phyloP scores from a whole-genome alignment of 2,888 invertebrate genomes.

The Tyria jacobaeae region DNA sequence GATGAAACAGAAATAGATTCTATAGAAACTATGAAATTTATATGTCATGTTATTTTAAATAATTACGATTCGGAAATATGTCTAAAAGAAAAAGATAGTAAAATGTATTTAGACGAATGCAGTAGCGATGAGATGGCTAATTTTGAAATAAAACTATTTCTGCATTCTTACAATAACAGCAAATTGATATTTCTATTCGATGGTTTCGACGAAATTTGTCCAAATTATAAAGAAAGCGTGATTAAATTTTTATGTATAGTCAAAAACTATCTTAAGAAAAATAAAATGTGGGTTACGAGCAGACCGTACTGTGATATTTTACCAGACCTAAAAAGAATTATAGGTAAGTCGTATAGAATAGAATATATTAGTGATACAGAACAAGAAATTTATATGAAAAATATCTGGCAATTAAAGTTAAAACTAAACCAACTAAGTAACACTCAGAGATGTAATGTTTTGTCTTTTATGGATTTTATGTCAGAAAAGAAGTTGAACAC shows the following conservation, averaged over 20 bases:
- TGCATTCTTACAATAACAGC: constrained; percentile 28
- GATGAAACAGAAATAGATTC: constrained; percentile 2
- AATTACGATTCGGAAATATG: neutral
- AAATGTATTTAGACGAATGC: constrained; percentile 8
- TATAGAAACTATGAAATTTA: constrained; percentile 11
- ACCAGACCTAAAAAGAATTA: constrained; percentile 14
- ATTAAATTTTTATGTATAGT: constrained; percentile 19
- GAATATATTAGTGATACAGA: constrained; percentile 21
- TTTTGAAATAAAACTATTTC: constrained; percentile 27
- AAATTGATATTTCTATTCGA: constrained; percentile 40
- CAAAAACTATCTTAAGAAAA: constrained; percentile 5
- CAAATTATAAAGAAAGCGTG: constrained; percentile 29
- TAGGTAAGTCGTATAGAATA: constrained; percentile 16
- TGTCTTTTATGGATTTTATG: constrained; percentile 26
- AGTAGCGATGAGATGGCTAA: neutral
- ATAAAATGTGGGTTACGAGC: constrained; percentile 39
- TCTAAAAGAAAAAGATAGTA: constrained; percentile 1
- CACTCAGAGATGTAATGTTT: constrained; percentile 21
- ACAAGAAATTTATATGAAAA: constrained; percentile 19
- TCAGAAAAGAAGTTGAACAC: neutral
- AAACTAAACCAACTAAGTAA: constrained; percentile 15
- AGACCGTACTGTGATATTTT: constrained; percentile 35
- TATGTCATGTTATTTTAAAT: constrained; percentile 8
- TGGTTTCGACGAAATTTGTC: constrained; percentile 46
- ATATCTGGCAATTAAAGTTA: constrained; percentile 29